Evolutionary conservation across 2,113 vertebrate species (phyloP), one percentile per base, ranked within the genome.

Genomic region (Lepisosteus oculatus): DNA sequence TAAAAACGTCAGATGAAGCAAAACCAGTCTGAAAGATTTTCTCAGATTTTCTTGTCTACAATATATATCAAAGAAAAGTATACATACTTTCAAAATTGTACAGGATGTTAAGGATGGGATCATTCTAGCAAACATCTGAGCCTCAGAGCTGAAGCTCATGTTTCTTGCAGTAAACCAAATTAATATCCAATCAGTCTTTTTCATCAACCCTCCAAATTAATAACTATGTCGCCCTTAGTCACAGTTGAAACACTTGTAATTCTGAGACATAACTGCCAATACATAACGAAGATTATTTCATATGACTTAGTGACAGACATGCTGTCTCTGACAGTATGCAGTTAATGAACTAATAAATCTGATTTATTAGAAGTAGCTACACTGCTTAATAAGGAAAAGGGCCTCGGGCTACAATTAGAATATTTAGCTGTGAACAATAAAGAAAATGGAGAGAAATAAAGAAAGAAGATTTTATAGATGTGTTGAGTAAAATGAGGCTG

Each of bases 311-410:
- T 61, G 64, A 61, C 15, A 47, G 8, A 44, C 43, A 72, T 43
- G 12, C 56, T 59, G 56, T 59, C 56, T 59, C 7, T 59, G 56
- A 51, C 43, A 61, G 64, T n/a, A 47, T 67, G 43, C 59, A n/a
- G 65, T 55, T 67, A 72, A 72, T 47, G 65, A 59, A 57, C 8
- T 57, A 43, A 72, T 72, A 72, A 44, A 67, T 72, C 64, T 67
- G 55, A 61, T 72, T 72, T 72, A 67, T 67, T 59, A 13, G 17
- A 72, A 45, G 55, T 59, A 47, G n/a, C 65, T 59, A 42, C 3
- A 41, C 41, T 59, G 55, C 59, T 67, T 72, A 14, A 70, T 29
- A 43, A 62, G 11, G 43, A 61, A 69, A 55, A 72, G 8, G 55
- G 47, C 54, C 62, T 55, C 51, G 8, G 43, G 51, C 41, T 9